phyloP scores from a whole-genome alignment of 2,797 vertebrate species.

The Sphaeramia orbicularis region DNA sequence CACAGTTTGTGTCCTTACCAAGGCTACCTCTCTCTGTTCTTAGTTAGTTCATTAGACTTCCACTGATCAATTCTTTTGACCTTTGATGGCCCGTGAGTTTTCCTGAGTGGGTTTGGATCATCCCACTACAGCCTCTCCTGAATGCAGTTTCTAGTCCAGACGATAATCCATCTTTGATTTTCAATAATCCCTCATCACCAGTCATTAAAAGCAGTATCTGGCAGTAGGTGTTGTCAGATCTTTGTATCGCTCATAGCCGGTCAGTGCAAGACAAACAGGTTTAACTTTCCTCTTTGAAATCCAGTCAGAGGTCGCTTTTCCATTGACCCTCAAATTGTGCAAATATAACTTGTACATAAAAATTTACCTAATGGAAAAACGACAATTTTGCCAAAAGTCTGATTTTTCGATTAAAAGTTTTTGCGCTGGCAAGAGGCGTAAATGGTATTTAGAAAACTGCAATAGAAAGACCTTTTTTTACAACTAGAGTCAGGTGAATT shows the following conservation, averaged over 20 bases:
- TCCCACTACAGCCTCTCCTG: constrained; percentile 21
- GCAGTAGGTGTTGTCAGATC: not conserved
- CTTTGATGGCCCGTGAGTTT: constrained; percentile 8
- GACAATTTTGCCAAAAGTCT: too few relatives aligned
- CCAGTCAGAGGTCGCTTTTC: too few relatives aligned
- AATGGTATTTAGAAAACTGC: too few relatives aligned
- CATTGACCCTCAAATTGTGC: too few relatives aligned
- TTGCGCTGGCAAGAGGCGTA: too few relatives aligned
- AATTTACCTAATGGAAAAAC: too few relatives aligned
- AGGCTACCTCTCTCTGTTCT: constrained; percentile 13
- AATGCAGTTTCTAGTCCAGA: constrained; percentile 8
- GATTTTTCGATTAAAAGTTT: too few relatives aligned
- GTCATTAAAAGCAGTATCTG: constrained; percentile 11
- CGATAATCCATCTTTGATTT: constrained; percentile 63
- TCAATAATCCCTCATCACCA: constrained; percentile 43
- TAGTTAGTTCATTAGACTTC: constrained; percentile 27
- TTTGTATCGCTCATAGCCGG: constrained; percentile 10
- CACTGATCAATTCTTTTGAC: constrained; percentile 43
- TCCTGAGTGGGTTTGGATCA: constrained; percentile 38
- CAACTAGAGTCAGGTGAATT: too few relatives aligned
- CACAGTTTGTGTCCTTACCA: not conserved
- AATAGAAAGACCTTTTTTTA: too few relatives aligned
- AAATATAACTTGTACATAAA: too few relatives aligned
- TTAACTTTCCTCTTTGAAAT: constrained; percentile 10
- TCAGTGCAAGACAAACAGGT: constrained; percentile 16